Conservation (phyloP, 64 coral and sea anemone genomes). For the Anthopleura sola region DNA sequence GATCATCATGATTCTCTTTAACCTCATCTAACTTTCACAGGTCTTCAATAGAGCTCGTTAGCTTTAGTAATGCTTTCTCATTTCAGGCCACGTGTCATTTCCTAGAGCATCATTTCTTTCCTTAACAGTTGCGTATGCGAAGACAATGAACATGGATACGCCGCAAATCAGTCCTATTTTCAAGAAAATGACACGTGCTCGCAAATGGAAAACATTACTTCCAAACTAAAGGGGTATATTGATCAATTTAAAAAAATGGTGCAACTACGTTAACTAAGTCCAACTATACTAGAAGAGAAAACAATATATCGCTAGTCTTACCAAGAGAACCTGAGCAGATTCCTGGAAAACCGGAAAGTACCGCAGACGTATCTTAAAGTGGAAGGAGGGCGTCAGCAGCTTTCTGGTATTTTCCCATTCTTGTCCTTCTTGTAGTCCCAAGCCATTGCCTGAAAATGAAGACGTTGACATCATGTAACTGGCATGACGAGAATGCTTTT, state of each 20-base stretch:
- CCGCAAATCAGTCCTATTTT: too few relatives aligned
- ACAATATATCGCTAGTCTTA: neutral
- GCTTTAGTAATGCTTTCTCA: neutral
- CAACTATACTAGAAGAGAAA: neutral
- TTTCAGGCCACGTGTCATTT: neutral
- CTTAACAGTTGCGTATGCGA: too few relatives aligned
- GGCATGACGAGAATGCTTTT: neutral
- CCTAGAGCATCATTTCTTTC: too few relatives aligned
- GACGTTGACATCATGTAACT: neutral
- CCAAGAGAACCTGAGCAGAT: constrained; percentile 67
- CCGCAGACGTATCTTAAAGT: constrained; percentile 34
- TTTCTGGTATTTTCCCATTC: constrained; percentile 55
- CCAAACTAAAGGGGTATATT: too few relatives aligned
- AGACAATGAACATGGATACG: too few relatives aligned
- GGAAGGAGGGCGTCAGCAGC: constrained; percentile 72
- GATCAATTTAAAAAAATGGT: too few relatives aligned
- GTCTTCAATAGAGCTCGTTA: neutral
- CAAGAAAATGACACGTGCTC: too few relatives aligned
- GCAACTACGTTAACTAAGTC: too few relatives aligned
- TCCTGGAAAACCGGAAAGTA: constrained; percentile 67
- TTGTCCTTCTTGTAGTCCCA: constrained; percentile 57
- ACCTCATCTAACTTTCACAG: neutral
- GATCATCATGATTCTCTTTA: neutral
- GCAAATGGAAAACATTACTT: too few relatives aligned
- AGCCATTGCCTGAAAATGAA: constrained; percentile 47